Conservation (phyloP, 2,797 vertebrate species). For the Pangasius djambal region DNA sequence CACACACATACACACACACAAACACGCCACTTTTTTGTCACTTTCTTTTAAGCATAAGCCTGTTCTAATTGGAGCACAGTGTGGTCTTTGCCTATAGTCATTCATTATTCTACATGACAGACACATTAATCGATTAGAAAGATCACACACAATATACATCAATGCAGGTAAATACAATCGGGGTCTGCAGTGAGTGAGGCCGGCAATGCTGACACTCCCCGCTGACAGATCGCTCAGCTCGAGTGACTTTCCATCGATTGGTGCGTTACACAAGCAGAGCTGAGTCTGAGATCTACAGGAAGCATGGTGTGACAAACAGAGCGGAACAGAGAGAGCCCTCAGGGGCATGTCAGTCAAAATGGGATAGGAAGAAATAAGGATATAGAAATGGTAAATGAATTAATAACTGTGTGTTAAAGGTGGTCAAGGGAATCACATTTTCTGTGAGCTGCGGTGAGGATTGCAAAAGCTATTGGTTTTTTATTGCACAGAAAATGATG, state of each 20-base stretch:
- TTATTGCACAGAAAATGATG: background rate
- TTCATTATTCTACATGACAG: constrained; percentile 37
- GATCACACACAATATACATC: constrained; percentile 27
- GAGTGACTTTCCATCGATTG: constrained; percentile 24
- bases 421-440: background rate
- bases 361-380: background rate
- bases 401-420: background rate
- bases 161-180: constrained; percentile 27
- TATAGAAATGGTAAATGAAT: background rate
- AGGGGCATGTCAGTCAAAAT: constrained; percentile 1
- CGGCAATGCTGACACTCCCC: background rate
- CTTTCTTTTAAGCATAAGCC: background rate
- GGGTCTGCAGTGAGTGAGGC: background rate
- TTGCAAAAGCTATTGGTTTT: background rate
- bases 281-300: constrained; percentile 28
- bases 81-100: constrained; percentile 22
- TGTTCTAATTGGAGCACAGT: constrained; percentile 32
- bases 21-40: background rate
- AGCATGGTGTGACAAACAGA: constrained; percentile 22
- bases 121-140: constrained; percentile 36
- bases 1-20: background rate
- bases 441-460: background rate
- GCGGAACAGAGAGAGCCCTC: background rate
- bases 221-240: constrained; percentile 6
- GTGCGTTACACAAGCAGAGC: constrained; percentile 4